phyloP scores from a whole-genome alignment of 1,140 invertebrate genomes.

The Babylonia areolata region DNA sequence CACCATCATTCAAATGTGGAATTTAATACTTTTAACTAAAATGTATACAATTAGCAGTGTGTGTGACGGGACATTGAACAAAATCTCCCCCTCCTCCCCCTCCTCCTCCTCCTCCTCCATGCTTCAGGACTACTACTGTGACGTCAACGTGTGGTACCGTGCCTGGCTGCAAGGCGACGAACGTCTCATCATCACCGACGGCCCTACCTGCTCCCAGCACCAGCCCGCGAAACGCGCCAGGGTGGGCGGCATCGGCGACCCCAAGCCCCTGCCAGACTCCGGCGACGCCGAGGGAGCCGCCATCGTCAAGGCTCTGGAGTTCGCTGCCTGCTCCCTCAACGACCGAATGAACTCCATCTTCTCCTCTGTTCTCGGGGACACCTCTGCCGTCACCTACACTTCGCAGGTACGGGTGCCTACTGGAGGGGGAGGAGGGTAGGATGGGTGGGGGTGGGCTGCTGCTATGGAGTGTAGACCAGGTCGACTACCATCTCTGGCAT shows the following conservation, averaged over 20 bases:
- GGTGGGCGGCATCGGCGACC: background rate
- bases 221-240: background rate
- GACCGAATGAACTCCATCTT: constrained; percentile 18
- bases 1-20: too few species aligned
- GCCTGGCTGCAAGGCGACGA: background rate
- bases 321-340: constrained; percentile 17
- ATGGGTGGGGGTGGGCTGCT: too few species aligned
- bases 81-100: background rate
- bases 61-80: too few species aligned
- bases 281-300: background rate
- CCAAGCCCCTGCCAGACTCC: background rate
- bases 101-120: background rate
- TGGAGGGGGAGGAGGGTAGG: too few species aligned
- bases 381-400: constrained; percentile 22
- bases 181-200: constrained; percentile 6
- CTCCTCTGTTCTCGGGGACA: background rate
- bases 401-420: too few species aligned
- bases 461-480: too few species aligned
- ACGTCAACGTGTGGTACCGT: constrained; percentile 31
- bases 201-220: constrained; percentile 29
- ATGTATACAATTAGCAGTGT: too few species aligned
- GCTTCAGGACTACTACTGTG: constrained; percentile 31
- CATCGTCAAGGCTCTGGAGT: constrained; percentile 7
- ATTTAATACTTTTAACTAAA: too few species aligned
- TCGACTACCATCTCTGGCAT: too few species aligned